Conservation (phyloP, 2,888 invertebrate genomes). For the Piscicola geometra region DNA sequence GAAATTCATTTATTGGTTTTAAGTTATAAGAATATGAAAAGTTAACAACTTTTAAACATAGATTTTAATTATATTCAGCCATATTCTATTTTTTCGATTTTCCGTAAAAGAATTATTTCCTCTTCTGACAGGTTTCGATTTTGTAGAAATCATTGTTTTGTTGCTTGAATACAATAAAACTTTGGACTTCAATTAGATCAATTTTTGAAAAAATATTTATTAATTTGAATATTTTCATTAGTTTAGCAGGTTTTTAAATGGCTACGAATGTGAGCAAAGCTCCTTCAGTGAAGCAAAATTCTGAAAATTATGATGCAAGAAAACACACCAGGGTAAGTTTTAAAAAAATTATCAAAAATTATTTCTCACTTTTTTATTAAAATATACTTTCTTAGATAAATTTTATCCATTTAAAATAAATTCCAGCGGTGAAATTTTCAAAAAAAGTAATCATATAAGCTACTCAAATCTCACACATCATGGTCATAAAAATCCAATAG, state of each 20-base stretch:
- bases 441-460: no score
- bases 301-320: background rate
- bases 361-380: background rate
- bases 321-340: background rate
- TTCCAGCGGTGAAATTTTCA: no score
- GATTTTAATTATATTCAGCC: background rate
- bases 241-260: background rate
- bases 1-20: background rate
- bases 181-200: background rate
- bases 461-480: no score
- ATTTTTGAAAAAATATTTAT: background rate
- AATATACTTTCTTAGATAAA: background rate
- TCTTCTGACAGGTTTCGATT: background rate
- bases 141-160: background rate
- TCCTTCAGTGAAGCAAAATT: background rate
- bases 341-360: background rate
- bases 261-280: slow-evolving; percentile 4
- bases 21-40: background rate
- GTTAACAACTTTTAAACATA: slow-evolving; percentile 1
- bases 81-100: slow-evolving; percentile 1
- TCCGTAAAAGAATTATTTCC: background rate
- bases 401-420: no score
- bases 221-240: no score
- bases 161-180: background rate
- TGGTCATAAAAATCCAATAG: no score